Percentiles rank a stretch among this genome's conserved stretches.
Evolutionary conservation across 2,113 vertebrate species (phyloP).

Genomic region (Etheostoma spectabile): DNA sequence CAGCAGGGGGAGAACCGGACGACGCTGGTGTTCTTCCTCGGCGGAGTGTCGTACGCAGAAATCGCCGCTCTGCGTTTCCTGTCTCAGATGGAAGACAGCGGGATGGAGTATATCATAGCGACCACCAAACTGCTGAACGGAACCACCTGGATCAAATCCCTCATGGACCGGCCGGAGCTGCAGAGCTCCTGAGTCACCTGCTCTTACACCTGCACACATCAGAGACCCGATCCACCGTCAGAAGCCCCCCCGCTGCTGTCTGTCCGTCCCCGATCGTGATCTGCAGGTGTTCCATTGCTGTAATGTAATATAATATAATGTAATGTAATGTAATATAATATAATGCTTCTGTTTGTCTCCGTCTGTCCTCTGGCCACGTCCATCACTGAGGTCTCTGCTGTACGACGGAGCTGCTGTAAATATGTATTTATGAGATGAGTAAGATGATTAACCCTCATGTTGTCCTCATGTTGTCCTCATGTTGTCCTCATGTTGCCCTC

Average conservation of each 20-base stretch:
- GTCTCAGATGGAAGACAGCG: conserved; percentile 97
- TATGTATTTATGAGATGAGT: no score
- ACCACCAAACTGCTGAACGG: conserved; percentile 97
- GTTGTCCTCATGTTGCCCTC: no score
- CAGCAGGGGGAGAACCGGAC: conserved; percentile 97
- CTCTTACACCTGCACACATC: conserved; percentile 45
- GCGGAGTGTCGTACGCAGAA: conserved; percentile 95
- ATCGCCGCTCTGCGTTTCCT: conserved; percentile 96
- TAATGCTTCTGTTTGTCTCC: conserved; percentile 2
- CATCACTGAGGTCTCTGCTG: no score
- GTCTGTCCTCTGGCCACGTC: no score
- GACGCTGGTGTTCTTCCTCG: conserved; percentile 96
- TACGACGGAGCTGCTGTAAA: no score
- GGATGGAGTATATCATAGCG: conserved; percentile 96
- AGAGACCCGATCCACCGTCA: conserved; percentile 24
- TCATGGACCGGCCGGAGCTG: conserved; percentile 94
- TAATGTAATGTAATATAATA: background rate
- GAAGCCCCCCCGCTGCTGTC: conserved; percentile 34
- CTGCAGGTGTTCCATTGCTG: conserved; percentile 72
- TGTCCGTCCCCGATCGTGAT: conserved; percentile 31
- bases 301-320: no score
- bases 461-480: no score
- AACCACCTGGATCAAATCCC: conserved; percentile 93
- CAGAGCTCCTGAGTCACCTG: conserved; percentile 79
- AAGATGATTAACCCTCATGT: no score